These are phyloP conservation scores for Enteromius afrohamiltoni DNA, from an alignment of 2,797 vertebrate genomes.

Conservation along the genomic window DNA sequence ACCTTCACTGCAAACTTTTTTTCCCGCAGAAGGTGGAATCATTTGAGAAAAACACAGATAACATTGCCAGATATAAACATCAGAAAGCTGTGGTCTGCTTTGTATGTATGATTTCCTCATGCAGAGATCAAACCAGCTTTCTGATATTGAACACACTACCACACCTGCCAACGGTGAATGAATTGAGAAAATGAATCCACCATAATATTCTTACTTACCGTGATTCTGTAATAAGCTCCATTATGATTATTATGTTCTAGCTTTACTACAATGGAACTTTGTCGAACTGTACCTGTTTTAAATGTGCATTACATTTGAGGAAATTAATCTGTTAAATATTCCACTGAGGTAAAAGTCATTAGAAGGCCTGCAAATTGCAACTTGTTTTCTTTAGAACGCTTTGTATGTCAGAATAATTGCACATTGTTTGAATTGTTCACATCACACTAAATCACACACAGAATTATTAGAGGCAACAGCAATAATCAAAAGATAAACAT, in stretches of 20 bases:
- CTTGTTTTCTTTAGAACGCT: neutral
- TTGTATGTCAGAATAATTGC: neutral
- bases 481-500: neutral
- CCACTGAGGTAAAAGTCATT: neutral
- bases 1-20: neutral
- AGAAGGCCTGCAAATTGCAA: neutral
- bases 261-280: neutral
- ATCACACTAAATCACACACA: neutral
- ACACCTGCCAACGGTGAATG: neutral
- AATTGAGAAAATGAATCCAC: neutral
- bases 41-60: neutral
- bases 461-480: neutral
- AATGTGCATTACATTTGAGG: neutral
- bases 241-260: neutral
- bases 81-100: conserved; percentile 10
- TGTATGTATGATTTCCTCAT: conserved; percentile 11
- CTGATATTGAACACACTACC: neutral
- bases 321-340: neutral
- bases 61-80: neutral
- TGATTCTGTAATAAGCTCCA: neutral
- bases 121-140: conserved; percentile 5
- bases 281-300: neutral
- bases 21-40: neutral
- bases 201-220: neutral
- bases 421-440: neutral